Percentiles rank a stretch among this genome's conserved stretches.
Conservation (phyloP, 2,113 vertebrate species). For the Epinephelus cyanopodus region DNA sequence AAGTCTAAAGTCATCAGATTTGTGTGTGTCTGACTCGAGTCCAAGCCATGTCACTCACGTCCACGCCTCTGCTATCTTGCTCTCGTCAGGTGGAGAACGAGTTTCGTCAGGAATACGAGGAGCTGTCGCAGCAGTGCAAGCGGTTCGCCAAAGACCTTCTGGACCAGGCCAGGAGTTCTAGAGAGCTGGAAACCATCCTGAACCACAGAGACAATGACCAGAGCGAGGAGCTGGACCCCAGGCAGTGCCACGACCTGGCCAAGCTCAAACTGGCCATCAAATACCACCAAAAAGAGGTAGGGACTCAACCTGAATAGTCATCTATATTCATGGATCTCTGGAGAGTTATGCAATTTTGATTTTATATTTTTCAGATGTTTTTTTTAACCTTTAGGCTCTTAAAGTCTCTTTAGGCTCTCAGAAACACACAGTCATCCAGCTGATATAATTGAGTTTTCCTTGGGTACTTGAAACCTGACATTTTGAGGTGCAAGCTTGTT, state of each 20-base stretch:
- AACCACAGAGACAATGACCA: slow-evolving; percentile 97
- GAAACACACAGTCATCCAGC: background rate
- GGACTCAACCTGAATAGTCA: slow-evolving; percentile 13
- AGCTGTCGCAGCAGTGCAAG: slow-evolving; percentile 98
- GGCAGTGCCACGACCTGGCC: slow-evolving; percentile 94
- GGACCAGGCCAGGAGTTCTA: slow-evolving; percentile 95
- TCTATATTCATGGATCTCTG: background rate
- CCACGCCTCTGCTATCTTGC: too few species aligned
- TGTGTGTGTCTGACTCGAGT: too few species aligned
- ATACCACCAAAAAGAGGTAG: slow-evolving; percentile 99
- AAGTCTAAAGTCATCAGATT: too few species aligned
- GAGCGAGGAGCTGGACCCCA: slow-evolving; percentile 94
- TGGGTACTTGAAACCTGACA: too few species aligned
- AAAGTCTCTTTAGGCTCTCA: background rate
- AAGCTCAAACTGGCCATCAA: slow-evolving; percentile 99
- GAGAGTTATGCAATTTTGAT: background rate
- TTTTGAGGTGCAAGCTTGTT: background rate
- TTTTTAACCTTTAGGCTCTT: background rate
- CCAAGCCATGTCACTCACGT: too few species aligned
- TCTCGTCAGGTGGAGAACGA: slow-evolving; percentile 92
- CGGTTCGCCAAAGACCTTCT: slow-evolving; percentile 97
- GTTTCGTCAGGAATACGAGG: slow-evolving; percentile 98
- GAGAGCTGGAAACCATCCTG: slow-evolving; percentile 96
- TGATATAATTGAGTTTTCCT: background rate
- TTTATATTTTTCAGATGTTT: background rate